Evolutionary conservation across 2,797 vertebrate genomes (phyloP), one percentile per base, ranked within the genome.

Genomic region (Limosa lapponica): DNA sequence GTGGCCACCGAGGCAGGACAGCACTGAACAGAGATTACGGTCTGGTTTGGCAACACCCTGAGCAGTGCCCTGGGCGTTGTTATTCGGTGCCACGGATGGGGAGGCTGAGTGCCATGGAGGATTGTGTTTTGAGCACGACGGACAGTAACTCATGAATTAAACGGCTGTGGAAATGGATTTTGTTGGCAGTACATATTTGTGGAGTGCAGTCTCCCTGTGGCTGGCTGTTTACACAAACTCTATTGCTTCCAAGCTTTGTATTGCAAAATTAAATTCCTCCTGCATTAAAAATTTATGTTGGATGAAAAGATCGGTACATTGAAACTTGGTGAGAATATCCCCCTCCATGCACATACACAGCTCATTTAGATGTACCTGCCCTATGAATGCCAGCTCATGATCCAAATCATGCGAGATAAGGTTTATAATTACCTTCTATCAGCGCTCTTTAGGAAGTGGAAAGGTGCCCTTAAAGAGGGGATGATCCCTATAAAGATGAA

Each of bases 231-330:
- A 96, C 94, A 83, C 37, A 82, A 71, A 82, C 43, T 30, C 91
- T 34, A 34, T 81, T 71, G 87, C 92, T 94, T 89, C 87, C 92
- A 83, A 65, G 94, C 90, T 96, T 96, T 95, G 87, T 89, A 57
- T 72, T 87, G 95, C 87, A 81, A 94, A 91, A 96, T 96, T 91
- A 96, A 94, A 94, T 95, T 93, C 90, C 85, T 87, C 61, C 92
- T 69, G 89, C 82, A 78, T 96, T 96, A 94, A 96, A 97, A 96
- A 96, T 90, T 93, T 72, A 94, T 94, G 87, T 87, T 87, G 93
- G 95, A 90, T 87, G 91, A 96, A 86, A 96, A 96, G 93, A 94
- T 70, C 64, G 69, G 59, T 78, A 11, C 44, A 48, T 43, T 46
- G 70, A 54, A 75, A 46, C 44, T 92, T 36, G 75, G 90, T 93